These are phyloP conservation scores for Morone saxatilis DNA, from an alignment of 2,113 vertebrate species.

Conservation along the genomic window DNA sequence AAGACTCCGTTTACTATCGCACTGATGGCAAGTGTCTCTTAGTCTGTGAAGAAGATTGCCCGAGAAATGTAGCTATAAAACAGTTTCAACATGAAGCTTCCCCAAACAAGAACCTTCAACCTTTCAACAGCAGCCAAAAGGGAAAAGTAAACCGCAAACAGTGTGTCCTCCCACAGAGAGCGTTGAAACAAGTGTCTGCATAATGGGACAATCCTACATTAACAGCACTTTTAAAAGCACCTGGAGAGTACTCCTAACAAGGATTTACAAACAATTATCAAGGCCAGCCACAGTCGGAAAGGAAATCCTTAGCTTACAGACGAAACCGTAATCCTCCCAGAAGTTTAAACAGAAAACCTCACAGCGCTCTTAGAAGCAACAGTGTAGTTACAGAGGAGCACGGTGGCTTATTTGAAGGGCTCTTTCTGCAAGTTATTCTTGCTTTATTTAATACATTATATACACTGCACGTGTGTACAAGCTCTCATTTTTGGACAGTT, in stretches of 20 bases:
- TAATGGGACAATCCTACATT: slow-evolving; percentile 11
- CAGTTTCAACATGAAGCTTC: background rate
- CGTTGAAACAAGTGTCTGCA: slow-evolving; percentile 22
- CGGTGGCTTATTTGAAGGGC: background rate
- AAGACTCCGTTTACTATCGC: slow-evolving; percentile 1
- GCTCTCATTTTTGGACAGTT: background rate
- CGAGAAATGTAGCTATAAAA: slow-evolving; percentile 6
- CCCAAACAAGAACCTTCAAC: slow-evolving; percentile 16
- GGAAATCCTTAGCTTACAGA: slow-evolving; percentile 42
- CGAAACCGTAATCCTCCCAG: slow-evolving; percentile 53
- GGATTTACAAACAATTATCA: slow-evolving; percentile 57
- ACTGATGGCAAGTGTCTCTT: background rate
- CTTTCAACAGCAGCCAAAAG: slow-evolving; percentile 22
- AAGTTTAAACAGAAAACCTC: slow-evolving; percentile 28
- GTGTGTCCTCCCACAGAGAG: slow-evolving; percentile 25
- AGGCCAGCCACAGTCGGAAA: slow-evolving; percentile 8
- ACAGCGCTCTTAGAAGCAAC: slow-evolving; percentile 1
- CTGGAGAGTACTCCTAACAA: slow-evolving; percentile 48
- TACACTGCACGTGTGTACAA: background rate
- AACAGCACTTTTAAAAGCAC: slow-evolving; percentile 38
- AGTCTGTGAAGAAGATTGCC: background rate
- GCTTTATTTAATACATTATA: background rate
- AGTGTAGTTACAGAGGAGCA: background rate
- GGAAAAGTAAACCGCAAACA: slow-evolving; percentile 4
- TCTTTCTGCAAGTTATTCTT: background rate